Evolutionary conservation across 2,797 vertebrate species (phyloP).

Genomic region (Acanthornis magna): DNA sequence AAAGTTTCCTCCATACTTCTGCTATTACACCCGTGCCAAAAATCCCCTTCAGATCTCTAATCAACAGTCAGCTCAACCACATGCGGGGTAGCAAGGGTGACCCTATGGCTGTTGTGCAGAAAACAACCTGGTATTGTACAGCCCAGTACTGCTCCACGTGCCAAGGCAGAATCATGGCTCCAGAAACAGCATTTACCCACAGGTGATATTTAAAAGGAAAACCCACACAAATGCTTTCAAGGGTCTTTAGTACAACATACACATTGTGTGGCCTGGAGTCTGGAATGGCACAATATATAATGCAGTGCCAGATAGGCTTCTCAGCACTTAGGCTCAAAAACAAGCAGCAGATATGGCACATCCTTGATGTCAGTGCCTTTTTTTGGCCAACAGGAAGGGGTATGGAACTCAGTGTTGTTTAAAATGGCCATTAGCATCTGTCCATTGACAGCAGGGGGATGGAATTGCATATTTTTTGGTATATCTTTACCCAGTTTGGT

Average conservation of each 20-base stretch:
- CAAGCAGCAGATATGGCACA: background rate
- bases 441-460: background rate
- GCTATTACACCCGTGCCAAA: background rate
- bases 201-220: constrained; percentile 46
- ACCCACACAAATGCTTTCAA: background rate
- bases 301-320: constrained; percentile 19
- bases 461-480: background rate
- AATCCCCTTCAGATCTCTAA: constrained; percentile 21
- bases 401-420: background rate
- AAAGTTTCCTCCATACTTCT: background rate
- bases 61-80: background rate
- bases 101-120: background rate
- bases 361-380: background rate
- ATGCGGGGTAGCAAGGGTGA: background rate
- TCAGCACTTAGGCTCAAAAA: background rate
- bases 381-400: background rate
- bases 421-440: background rate
- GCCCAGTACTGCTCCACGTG: background rate
- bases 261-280: constrained; percentile 5
- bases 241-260: background rate
- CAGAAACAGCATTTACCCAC: constrained; percentile 20
- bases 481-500: background rate
- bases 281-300: background rate
- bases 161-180: background rate
- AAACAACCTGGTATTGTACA: background rate